Percentiles rank a stretch among this genome's conserved stretches.
These are phyloP conservation scores for Protodeltote pygarga DNA, from an alignment of 2,888 invertebrate genomes.

Conservation along the genomic window DNA sequence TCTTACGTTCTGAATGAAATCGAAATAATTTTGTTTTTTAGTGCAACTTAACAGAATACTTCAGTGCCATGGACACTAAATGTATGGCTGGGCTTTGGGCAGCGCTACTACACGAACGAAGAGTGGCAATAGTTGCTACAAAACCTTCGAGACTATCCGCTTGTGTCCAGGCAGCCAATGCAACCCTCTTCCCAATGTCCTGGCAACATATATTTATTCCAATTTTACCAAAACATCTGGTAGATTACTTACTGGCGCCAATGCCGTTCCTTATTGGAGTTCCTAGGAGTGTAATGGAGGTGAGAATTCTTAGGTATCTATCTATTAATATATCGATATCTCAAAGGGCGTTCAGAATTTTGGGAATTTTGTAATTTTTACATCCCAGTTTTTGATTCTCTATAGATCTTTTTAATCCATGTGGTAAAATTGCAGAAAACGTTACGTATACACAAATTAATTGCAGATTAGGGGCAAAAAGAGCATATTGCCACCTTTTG, in stretches of 20 bases:
- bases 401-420: too few relatives aligned
- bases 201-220: conserved; percentile 99
- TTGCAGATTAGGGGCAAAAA: too few relatives aligned
- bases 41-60: conserved; percentile 99
- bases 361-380: too few relatives aligned
- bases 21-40: conserved; percentile 73
- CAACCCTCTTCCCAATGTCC: conserved; percentile 98
- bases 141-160: conserved; percentile 96
- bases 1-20: neutral
- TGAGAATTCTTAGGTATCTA: too few relatives aligned
- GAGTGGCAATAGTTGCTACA: conserved; percentile 97
- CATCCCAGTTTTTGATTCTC: too few relatives aligned
- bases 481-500: too few relatives aligned
- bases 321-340: too few relatives aligned
- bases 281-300: conserved; percentile 93
- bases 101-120: conserved; percentile 96
- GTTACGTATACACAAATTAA: too few relatives aligned
- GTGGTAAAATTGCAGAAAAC: too few relatives aligned
- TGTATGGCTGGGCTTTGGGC: conserved; percentile 99
- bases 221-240: conserved; percentile 94
- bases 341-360: too few relatives aligned
- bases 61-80: conserved; percentile 97
- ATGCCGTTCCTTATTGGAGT: conserved; percentile 99
- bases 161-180: conserved; percentile 97
- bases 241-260: conserved; percentile 97